Conservation (phyloP, 2,888 invertebrate genomes). For the Mythimna impura region DNA sequence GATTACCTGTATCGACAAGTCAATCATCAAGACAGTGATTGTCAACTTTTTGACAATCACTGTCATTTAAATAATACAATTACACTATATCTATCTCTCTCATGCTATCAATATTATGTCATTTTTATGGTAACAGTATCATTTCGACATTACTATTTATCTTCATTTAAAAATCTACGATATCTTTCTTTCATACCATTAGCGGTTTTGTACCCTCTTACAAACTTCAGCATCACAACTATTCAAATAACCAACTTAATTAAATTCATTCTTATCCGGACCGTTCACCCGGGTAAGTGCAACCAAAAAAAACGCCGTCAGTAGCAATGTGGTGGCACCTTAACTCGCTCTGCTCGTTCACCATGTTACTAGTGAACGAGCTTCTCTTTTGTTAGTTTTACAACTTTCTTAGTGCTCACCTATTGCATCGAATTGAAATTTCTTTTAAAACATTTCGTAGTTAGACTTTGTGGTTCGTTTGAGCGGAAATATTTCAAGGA, state of each 20-base stretch:
- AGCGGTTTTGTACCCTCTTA: not conserved
- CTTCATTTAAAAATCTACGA: not conserved
- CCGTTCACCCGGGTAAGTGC: not conserved
- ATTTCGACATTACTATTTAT: not conserved
- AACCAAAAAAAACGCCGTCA: not conserved
- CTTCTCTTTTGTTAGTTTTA: slow-evolving; percentile 48
- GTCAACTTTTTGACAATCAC: no score
- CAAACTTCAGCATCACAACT: not conserved
- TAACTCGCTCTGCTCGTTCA: slow-evolving; percentile 35
- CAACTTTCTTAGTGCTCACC: slow-evolving; percentile 55
- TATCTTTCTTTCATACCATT: not conserved
- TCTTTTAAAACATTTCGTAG: slow-evolving; percentile 45
- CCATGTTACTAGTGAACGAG: slow-evolving; percentile 23
- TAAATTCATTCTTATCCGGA: not conserved
- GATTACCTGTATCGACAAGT: no score
- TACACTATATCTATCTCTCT: not conserved
- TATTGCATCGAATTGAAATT: slow-evolving; percentile 59
- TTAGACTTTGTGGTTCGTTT: slow-evolving; percentile 49
- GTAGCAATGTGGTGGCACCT: slow-evolving; percentile 21
- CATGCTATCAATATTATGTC: not conserved
- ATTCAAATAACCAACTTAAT: slow-evolving; percentile 1
- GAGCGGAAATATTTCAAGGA: slow-evolving; percentile 50
- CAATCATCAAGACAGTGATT: no score
- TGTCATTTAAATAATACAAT: no score
- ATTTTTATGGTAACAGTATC: no score